phyloP scores from a whole-genome alignment of 2,113 vertebrate genomes.

The Plecturocebus donacophilus region DNA sequence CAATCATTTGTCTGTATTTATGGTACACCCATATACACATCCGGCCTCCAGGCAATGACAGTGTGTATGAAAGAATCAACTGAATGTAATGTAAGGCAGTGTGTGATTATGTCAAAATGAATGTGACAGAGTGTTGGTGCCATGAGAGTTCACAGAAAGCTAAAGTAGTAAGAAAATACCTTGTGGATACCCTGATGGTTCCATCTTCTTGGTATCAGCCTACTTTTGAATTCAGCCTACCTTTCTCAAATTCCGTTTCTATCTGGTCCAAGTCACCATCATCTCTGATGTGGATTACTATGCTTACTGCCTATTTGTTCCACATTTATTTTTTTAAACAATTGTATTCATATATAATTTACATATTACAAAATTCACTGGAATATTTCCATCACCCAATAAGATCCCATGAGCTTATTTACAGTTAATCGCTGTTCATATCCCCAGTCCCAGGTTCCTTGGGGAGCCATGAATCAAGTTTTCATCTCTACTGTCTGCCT shows the following conservation, averaged over 20 bases:
- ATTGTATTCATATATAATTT: background rate
- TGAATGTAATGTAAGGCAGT: background rate
- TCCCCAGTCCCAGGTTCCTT: background rate
- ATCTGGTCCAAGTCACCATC: background rate
- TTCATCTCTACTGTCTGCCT: background rate
- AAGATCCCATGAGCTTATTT: background rate
- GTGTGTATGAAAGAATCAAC: background rate
- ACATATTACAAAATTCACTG: background rate
- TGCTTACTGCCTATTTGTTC: background rate
- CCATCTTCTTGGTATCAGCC: background rate
- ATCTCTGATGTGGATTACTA: background rate
- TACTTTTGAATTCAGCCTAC: background rate
- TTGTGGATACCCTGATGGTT: background rate
- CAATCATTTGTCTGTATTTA: constrained; percentile 11
- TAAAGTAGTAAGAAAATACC: background rate
- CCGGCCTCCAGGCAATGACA: background rate
- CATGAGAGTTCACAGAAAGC: background rate
- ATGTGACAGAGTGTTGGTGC: background rate
- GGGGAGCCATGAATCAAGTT: background rate
- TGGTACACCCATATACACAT: background rate
- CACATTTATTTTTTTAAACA: background rate
- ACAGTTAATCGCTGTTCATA: background rate
- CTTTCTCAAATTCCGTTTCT: background rate
- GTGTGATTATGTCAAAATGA: background rate
- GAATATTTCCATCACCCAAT: background rate